Percentiles rank a stretch among this genome's conserved stretches.
These are phyloP conservation scores for Agrochola lychnidis DNA, from an alignment of 2,888 invertebrate genomes.

Conservation along the genomic window DNA sequence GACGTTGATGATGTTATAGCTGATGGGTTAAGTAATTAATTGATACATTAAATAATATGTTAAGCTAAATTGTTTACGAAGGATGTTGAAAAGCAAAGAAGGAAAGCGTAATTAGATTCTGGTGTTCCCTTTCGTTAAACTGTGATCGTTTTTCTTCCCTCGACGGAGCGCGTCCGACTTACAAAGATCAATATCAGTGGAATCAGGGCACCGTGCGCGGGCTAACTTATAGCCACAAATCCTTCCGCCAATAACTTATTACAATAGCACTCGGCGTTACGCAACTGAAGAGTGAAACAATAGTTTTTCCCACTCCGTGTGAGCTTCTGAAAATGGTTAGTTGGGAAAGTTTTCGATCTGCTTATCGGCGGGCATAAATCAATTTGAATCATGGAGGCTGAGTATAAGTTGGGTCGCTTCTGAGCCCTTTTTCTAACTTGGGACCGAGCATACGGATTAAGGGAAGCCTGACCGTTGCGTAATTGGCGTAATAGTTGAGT, in stretches of 20 bases:
- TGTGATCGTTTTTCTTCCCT: conserved; percentile 79
- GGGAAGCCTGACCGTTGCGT: conserved; percentile 85
- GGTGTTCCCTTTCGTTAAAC: conserved; percentile 71
- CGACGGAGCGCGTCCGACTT: conserved; percentile 73
- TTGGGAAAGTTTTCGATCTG: conserved; percentile 82
- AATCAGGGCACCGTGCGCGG: conserved; percentile 84
- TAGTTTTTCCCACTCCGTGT: conserved; percentile 74
- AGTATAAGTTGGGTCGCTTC: conserved; percentile 82
- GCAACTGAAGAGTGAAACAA: conserved; percentile 78
- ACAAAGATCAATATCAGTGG: conserved; percentile 85
- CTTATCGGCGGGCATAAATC: conserved; percentile 87
- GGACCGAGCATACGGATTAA: conserved; percentile 82
- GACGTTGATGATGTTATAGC: not conserved
- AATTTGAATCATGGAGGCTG: conserved; percentile 85
- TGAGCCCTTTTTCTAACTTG: conserved; percentile 85
- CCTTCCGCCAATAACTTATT: conserved; percentile 84
- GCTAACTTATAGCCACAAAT: conserved; percentile 83
- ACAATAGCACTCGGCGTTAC: conserved; percentile 77
- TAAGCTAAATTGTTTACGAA: conserved; percentile 62
- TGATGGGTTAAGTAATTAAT: conserved; percentile 27
- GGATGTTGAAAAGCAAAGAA: conserved; percentile 49
- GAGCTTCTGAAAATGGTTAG: conserved; percentile 71
- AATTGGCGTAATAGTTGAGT: conserved; percentile 88
- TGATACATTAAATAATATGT: conserved; percentile 57
- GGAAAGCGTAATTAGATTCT: conserved; percentile 68